Conservation (phyloP, 2,113 vertebrate species). For the Oryzias javanicus region DNA sequence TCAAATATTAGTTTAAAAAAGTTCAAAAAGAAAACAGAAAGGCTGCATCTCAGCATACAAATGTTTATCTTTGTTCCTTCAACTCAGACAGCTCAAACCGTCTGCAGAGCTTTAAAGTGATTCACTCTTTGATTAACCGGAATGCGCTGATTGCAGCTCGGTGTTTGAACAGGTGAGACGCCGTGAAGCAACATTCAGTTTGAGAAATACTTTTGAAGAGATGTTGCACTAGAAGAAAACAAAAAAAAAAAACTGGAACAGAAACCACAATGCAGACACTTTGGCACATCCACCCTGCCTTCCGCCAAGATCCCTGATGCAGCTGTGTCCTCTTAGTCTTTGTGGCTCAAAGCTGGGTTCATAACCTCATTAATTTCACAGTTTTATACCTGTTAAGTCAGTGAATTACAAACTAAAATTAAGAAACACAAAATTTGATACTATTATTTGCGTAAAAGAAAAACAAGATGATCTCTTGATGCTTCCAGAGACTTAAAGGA, state of each 20-base stretch:
- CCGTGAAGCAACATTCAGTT: constrained; percentile 7
- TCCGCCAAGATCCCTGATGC: constrained; percentile 15
- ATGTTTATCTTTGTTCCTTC: background rate
- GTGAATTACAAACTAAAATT: background rate
- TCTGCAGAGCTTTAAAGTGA: background rate
- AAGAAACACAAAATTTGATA: background rate
- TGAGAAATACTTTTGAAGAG: constrained; percentile 12
- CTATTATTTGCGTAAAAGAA: too few relatives aligned
- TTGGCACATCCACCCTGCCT: constrained; percentile 9
- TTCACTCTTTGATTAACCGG: background rate
- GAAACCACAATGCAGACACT: constrained; percentile 20
- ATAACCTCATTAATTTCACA: background rate
- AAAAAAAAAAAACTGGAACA: background rate
- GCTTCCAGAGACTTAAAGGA: too few relatives aligned
- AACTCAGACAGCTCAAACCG: background rate
- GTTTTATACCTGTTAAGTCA: too few relatives aligned
- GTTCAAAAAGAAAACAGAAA: background rate
- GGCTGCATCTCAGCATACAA: background rate
- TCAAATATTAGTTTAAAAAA: background rate
- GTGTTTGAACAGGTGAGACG: background rate
- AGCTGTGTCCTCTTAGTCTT: constrained; percentile 2
- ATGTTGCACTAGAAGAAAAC: background rate
- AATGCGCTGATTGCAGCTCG: background rate
- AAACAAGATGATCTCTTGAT: too few relatives aligned
- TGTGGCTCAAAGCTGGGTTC: constrained; percentile 12